These are phyloP conservation scores for Xylocopa sonorina DNA, from an alignment of 1,140 invertebrate species.

Conservation along the genomic window DNA sequence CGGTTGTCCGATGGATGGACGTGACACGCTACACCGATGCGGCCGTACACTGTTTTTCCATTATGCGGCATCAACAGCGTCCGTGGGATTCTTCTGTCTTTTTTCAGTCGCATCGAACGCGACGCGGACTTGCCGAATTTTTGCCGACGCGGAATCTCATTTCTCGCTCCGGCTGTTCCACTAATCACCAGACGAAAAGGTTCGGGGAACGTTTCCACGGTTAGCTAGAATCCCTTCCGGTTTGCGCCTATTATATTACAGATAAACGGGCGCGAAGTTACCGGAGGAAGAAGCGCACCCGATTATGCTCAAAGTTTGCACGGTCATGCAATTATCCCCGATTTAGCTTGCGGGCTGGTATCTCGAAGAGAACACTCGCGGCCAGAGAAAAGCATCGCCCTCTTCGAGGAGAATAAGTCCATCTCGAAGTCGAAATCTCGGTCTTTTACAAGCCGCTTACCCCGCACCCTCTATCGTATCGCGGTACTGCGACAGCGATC, in stretches of 20 bases:
- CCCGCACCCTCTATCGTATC: too few species aligned
- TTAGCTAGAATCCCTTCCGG: conserved; percentile 13
- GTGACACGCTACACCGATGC: conserved; percentile 23
- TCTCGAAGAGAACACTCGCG: conserved; percentile 36
- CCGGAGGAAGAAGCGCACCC: not conserved
- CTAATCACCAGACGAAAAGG: not conserved
- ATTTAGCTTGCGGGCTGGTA: conserved; percentile 30
- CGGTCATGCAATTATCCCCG: conserved; percentile 21
- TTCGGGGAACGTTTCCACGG: not conserved
- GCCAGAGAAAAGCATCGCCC: not conserved
- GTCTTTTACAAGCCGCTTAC: not conserved
- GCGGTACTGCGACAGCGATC: too few species aligned
- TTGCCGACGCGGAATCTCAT: conserved; percentile 4
- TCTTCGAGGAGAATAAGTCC: not conserved
- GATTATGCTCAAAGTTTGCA: conserved; percentile 38
- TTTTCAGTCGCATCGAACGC: not conserved
- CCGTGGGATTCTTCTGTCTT: not conserved
- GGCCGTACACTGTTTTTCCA: conserved; percentile 68
- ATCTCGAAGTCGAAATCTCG: not conserved
- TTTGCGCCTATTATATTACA: conserved; percentile 7
- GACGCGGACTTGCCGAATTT: not conserved
- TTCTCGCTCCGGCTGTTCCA: not conserved
- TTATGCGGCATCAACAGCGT: conserved; percentile 56
- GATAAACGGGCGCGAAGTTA: conserved; percentile 5
- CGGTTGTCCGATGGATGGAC: conserved; percentile 17